A percentile compares a stretch with the other conserved stretches of the same genome.
Evolutionary conservation across 2,888 invertebrate species (phyloP).

Genomic region (Yponomeuta evonymella): DNA sequence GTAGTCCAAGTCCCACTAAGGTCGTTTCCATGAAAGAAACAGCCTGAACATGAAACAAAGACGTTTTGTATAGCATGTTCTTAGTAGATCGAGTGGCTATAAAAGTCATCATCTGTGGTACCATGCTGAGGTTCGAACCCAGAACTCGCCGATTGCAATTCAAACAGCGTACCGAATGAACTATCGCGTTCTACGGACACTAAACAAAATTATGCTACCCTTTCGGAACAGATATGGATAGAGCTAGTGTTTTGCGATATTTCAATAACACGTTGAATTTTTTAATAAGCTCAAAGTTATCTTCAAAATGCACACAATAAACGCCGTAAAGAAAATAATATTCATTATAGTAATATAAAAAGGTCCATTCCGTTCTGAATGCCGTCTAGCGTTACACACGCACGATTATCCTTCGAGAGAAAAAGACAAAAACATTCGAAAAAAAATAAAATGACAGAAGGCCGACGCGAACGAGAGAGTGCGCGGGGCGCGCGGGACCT

Average conservation of each 20-base stretch:
- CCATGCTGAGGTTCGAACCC: conserved; percentile 56
- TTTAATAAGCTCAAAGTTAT: too few relatives aligned
- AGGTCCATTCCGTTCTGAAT: conserved; percentile 39
- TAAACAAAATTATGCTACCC: neutral
- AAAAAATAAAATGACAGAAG: conserved; percentile 49
- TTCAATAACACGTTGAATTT: too few relatives aligned
- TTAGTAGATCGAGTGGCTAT: conserved; percentile 56
- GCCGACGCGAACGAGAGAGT: conserved; percentile 30
- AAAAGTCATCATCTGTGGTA: conserved; percentile 56
- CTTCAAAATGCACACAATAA: neutral
- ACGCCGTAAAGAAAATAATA: conserved; percentile 2
- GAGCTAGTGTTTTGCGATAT: too few relatives aligned
- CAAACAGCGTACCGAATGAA: neutral
- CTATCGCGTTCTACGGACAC: neutral
- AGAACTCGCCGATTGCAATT: conserved; percentile 21
- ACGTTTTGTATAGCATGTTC: conserved; percentile 57
- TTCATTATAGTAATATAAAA: conserved; percentile 34
- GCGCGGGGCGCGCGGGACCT: conserved; percentile 49
- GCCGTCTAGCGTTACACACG: conserved; percentile 66
- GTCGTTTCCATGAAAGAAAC: conserved; percentile 36
- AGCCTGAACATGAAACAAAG: conserved; percentile 32
- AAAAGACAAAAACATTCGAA: conserved; percentile 33
- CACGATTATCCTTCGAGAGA: conserved; percentile 58
- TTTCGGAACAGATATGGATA: neutral
- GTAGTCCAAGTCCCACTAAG: conserved; percentile 31